These are phyloP conservation scores for Meloidogyne hapla DNA, from an alignment of 1,140 invertebrate genomes.

Conservation along the genomic window DNA sequence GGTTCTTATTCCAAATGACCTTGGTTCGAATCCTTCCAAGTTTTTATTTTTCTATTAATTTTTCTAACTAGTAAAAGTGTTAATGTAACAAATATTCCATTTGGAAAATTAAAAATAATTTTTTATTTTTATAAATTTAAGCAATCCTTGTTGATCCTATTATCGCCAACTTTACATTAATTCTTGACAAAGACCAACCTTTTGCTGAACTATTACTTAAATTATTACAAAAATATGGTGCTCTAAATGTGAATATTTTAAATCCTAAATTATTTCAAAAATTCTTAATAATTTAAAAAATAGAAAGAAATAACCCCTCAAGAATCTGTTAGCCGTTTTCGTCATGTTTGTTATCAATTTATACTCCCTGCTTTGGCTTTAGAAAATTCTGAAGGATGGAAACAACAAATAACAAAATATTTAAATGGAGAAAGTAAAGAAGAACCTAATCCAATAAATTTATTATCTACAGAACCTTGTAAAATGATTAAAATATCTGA, in stretches of 20 bases:
- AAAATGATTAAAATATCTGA: constrained; percentile 13
- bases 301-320: constrained; percentile 16
- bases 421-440: constrained; percentile 21
- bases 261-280: neutral
- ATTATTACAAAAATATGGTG: constrained; percentile 29
- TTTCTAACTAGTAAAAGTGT: neutral
- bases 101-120: neutral
- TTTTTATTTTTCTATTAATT: neutral
- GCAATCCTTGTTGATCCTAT: constrained; percentile 28
- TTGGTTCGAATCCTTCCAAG: neutral
- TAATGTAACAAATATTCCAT: too few species aligned
- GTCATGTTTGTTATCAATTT: constrained; percentile 38
- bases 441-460: constrained; percentile 21
- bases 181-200: constrained; percentile 27
- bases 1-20: neutral
- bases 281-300: too few species aligned
- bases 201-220: constrained; percentile 29
- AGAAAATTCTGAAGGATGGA: constrained; percentile 12
- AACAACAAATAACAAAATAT: constrained; percentile 10
- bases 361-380: constrained; percentile 34
- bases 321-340: constrained; percentile 20
- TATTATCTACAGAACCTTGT: constrained; percentile 21
- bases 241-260: constrained; percentile 4
- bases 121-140: neutral
- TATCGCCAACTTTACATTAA: constrained; percentile 38